Evolutionary conservation across 2,888 invertebrate species (phyloP).

Genomic region (Ypsolopha sequella): DNA sequence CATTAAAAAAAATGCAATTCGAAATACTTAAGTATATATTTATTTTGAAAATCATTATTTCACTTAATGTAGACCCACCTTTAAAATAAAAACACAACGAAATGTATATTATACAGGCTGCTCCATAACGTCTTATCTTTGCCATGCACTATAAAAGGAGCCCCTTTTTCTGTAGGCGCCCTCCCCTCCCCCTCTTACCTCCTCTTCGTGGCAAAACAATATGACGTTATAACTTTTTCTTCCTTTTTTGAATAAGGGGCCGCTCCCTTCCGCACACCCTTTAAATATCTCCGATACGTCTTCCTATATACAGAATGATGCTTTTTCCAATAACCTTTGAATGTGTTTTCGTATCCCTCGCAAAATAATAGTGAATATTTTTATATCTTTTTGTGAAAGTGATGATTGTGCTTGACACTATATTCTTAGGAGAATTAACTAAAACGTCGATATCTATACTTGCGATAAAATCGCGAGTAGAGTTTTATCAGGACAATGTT

Average conservation of each 20-base stretch:
- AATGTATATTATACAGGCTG: conserved; percentile 32
- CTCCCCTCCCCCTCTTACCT: conserved; percentile 21
- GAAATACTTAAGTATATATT: not conserved
- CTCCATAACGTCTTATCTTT: conserved; percentile 53
- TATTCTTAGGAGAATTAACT: too few species aligned
- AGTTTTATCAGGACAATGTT: too few species aligned
- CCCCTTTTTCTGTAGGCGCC: conserved; percentile 18
- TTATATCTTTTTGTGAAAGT: too few species aligned
- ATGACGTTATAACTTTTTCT: conserved; percentile 70
- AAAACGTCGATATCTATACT: too few species aligned
- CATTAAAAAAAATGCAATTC: too few species aligned
- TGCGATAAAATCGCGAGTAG: too few species aligned
- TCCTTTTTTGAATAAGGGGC: conserved; percentile 61
- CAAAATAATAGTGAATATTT: not conserved
- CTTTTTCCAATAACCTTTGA: conserved; percentile 16
- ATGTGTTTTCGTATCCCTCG: not conserved
- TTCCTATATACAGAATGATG: conserved; percentile 37
- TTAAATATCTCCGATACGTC: conserved; percentile 43
- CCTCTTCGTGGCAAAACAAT: conserved; percentile 66
- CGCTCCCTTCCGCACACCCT: conserved; percentile 49
- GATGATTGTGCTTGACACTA: too few species aligned
- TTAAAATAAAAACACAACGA: conserved; percentile 18
- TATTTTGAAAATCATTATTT: not conserved
- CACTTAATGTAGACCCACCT: not conserved
- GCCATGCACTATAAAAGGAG: conserved; percentile 55